Evolutionary conservation across 2,113 vertebrate genomes (phyloP), one percentile per base, ranked within the genome.

Genomic region (Cyphomyrus plagiostoma): DNA sequence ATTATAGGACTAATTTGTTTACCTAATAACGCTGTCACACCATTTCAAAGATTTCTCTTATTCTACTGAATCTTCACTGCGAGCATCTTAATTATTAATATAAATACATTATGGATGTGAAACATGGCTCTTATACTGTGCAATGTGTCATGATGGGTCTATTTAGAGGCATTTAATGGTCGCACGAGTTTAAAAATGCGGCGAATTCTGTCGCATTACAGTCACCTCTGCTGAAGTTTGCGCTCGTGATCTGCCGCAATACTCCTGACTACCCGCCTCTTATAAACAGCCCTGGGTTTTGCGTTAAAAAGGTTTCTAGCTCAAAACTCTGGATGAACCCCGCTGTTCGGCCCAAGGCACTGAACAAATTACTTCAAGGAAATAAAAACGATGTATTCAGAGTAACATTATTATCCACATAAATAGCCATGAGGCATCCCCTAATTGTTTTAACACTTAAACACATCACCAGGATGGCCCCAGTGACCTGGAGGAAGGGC

Each of bases 1-100:
- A 80, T 80, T 80, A 80, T 80, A 80, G 74, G 74, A 80, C 74
- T 80, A 80, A 80, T 80, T 42, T 80, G 74, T 80, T 80, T 80
- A 80, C 35, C 74, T 80, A 80, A 80, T 80, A 80, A 80, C 6
- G 74, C 74, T 80, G 74, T 80, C 74, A 80, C 74, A 42, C 74
- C 74, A 80, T 80, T 80, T 80, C 74, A 80, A 80, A 80, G 74
- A 80, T 80, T 80, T 80, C 35, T 19, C 74, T 80, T 80, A 80
- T 77, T 77, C 74, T 19, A 42, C 35, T 42, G 35, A 35, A 80
- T 80, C 35, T 80, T 80, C 74, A 80, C 74, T 39, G 15, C 35
- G 17, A 80, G 74, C 74, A 42, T 42, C 35, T 80, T 80, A 80
- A 80, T 80, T 42, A 80, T 35, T 80, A 80, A 70, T 70, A 70